Conservation (phyloP, 1,140 invertebrate genomes). For the Chironomus tepperi region DNA sequence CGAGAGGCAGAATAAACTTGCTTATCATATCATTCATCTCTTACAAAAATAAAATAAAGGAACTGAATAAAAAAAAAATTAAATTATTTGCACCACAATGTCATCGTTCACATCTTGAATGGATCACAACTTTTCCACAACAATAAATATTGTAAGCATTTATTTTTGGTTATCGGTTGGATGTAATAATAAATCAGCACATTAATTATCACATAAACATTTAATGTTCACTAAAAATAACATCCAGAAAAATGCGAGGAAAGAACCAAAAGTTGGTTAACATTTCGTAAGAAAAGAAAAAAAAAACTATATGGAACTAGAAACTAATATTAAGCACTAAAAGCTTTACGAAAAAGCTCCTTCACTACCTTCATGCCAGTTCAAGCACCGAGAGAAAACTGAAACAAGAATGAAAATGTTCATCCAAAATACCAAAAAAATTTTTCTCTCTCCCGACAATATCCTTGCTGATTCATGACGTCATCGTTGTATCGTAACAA, state of each 20-base stretch:
- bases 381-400: neutral
- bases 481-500: neutral
- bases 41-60: neutral
- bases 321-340: neutral
- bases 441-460: neutral
- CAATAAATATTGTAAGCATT: neutral
- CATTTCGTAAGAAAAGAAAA: neutral
- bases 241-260: neutral
- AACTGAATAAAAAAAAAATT: neutral
- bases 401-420: slow-evolving; percentile 7
- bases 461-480: slow-evolving; percentile 11
- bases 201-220: neutral
- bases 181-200: neutral
- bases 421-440: neutral
- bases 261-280: neutral
- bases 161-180: neutral
- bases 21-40: neutral
- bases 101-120: neutral
- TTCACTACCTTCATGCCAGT: neutral
- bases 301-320: neutral
- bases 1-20: no score
- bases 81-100: neutral
- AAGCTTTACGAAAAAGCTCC: neutral
- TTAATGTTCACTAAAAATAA: neutral
- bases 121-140: neutral